A percentile compares a stretch with the other conserved stretches of the same genome.
These are phyloP conservation scores for Conus canariensis DNA, from an alignment of 2,888 invertebrate genomes.

Conservation along the genomic window DNA sequence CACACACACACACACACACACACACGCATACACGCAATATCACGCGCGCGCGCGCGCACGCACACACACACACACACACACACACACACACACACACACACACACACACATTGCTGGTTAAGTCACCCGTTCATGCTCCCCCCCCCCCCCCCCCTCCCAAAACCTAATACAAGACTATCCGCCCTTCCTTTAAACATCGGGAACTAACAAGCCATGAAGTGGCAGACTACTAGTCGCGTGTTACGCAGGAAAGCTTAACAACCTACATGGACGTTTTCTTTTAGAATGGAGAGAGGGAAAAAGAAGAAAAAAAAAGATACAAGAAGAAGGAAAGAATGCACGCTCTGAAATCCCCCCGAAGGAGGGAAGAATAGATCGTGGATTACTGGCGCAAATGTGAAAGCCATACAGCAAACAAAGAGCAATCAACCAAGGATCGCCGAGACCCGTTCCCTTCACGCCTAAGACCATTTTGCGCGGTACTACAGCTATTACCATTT, in stretches of 20 bases:
- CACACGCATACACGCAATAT: not conserved
- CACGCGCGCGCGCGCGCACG: not conserved
- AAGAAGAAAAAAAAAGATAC: too few relatives aligned
- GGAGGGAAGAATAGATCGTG: not conserved
- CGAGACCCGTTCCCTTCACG: not conserved
- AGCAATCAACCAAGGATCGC: not conserved
- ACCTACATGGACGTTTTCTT: not conserved
- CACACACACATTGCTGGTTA: not conserved
- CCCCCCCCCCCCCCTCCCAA: not conserved
- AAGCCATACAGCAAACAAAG: slow-evolving; percentile 28
- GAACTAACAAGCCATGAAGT: not conserved
- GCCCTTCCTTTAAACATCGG: not conserved
- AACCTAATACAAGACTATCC: not conserved
- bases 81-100: slow-evolving; percentile 12
- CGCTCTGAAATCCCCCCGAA: not conserved
- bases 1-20: not conserved
- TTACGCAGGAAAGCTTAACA: slow-evolving; percentile 11
- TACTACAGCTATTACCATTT: slow-evolving; percentile 22
- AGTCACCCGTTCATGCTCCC: not conserved
- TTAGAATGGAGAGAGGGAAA: too few relatives aligned
- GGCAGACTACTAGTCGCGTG: not conserved
- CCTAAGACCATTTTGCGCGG: not conserved
- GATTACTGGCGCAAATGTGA: slow-evolving; percentile 6
- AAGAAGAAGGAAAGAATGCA: not conserved
- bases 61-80: slow-evolving; percentile 18